Evolutionary conservation across 2,888 invertebrate species (phyloP).

Genomic region (Nymphalis urticae): DNA sequence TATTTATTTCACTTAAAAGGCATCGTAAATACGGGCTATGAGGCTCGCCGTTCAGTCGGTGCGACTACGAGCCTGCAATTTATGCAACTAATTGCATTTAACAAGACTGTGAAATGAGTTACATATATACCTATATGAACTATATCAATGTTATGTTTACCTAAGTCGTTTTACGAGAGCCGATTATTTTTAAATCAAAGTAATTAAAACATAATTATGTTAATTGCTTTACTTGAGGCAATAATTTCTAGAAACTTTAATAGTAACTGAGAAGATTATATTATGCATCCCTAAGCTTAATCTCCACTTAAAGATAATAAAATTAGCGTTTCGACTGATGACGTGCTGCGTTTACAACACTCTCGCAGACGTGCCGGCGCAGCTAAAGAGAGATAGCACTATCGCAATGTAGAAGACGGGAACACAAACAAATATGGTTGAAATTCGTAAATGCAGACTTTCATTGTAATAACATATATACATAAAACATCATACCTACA

Average conservation of each 20-base stretch:
- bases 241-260: not conserved
- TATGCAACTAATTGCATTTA: constrained; percentile 35
- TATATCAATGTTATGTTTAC: constrained; percentile 5
- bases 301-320: constrained; percentile 37
- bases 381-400: constrained; percentile 50
- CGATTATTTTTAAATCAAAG: not conserved
- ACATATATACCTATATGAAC: not conserved
- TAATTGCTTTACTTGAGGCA: constrained; percentile 1
- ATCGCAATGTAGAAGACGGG: constrained; percentile 43
- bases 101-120: constrained; percentile 26
- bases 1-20: constrained; percentile 75
- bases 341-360: constrained; percentile 32
- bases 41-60: constrained; percentile 27
- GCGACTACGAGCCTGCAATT: constrained; percentile 32
- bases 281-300: constrained; percentile 15
- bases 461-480: constrained; percentile 8
- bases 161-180: not conserved
- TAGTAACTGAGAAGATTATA: constrained; percentile 2
- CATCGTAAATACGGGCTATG: constrained; percentile 56
- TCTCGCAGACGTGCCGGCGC: constrained; percentile 67
- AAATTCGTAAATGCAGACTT: constrained; percentile 13
- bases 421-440: constrained; percentile 28
- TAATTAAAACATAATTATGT: constrained; percentile 1
- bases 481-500: not conserved
- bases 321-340: constrained; percentile 35